phyloP scores from a whole-genome alignment of 2,797 vertebrate species.

The Allobates femoralis region DNA sequence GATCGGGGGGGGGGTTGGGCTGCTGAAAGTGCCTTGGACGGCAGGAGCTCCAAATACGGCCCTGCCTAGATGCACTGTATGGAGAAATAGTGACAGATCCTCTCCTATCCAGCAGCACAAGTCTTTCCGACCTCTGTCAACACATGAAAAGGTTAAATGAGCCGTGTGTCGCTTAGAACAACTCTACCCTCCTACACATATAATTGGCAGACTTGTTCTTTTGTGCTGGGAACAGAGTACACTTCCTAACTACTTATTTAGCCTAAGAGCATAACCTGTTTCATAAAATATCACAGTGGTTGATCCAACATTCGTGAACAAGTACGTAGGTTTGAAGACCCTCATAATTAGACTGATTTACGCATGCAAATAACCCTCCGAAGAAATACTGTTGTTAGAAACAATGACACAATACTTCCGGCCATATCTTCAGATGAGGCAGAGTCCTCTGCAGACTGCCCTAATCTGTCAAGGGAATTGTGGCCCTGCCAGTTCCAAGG shows the following conservation, averaged over 20 bases:
- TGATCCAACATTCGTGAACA: background rate
- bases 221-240: background rate
- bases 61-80: too few species aligned
- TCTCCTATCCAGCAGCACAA: background rate
- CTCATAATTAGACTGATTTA: slow-evolving; percentile 1
- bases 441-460: slow-evolving; percentile 19
- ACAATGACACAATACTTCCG: slow-evolving; percentile 31
- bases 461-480: slow-evolving; percentile 34
- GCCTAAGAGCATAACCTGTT: background rate
- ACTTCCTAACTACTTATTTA: slow-evolving; percentile 30
- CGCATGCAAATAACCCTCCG: background rate
- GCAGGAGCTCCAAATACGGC: too few species aligned
- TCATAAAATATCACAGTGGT: slow-evolving; percentile 38
- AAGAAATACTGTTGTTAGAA: slow-evolving; percentile 14
- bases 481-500: background rate
- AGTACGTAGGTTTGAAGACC: slow-evolving; percentile 13
- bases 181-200: slow-evolving; percentile 42
- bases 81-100: too few species aligned
- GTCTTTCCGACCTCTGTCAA: background rate
- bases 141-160: slow-evolving; percentile 23
- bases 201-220: slow-evolving; percentile 19
- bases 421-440: slow-evolving; percentile 18
- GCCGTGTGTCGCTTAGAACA: slow-evolving; percentile 8
- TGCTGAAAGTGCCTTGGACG: too few species aligned
- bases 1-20: too few species aligned